Base-by-base conservation (phyloP, 2,888 invertebrate genomes). In the Harpalus rubripes region DNA sequence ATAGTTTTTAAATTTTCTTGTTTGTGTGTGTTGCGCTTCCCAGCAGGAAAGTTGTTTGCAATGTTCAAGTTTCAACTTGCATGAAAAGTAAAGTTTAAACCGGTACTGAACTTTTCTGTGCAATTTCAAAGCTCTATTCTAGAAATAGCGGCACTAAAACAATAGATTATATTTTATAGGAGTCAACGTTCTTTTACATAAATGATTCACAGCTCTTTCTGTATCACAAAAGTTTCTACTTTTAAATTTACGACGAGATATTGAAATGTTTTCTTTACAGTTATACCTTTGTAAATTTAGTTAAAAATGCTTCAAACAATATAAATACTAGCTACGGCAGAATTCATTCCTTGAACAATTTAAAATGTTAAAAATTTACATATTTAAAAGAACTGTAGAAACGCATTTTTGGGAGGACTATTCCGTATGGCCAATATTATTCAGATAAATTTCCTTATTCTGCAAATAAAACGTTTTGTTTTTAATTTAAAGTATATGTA, bases 1-100 rank as follows among this genome's bases (percentile, higher is more conserved):
- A 68, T 68, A 68, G 68, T 68, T 68, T 59, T 59, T 68, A 39
- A 39, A 68, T 63, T 68, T 68, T 68, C 39, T 32, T 68, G 68
- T 39, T 32, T 32, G 15, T 68, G 7, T 63, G 18, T 32, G 32
- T 32, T 32, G 32, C n/a, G 68, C n/a, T n/a, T 63, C 63, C 6
- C 10, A 63, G 18, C n/a, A 39, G 26, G 68, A 68, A 65, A 68
- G 68, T 68, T 32, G 15, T n/a, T 26, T 68, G 3, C 44, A 12
- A 52, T 12, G 44, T 12, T 12, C 16, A 15, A 59, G 59, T 59
- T 59, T 59, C 18, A 59, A 52, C 44, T 52, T 12, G 44, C 44
- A 52, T 52, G 44, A 52, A 52, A 52, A 52, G 44, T 52, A 52
- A 10, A 10, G 44, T 52, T 52, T 52, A 52, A 52, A 52, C 10